Conservation (phyloP, 2,113 vertebrate genomes). For the Festucalex cinctus region DNA sequence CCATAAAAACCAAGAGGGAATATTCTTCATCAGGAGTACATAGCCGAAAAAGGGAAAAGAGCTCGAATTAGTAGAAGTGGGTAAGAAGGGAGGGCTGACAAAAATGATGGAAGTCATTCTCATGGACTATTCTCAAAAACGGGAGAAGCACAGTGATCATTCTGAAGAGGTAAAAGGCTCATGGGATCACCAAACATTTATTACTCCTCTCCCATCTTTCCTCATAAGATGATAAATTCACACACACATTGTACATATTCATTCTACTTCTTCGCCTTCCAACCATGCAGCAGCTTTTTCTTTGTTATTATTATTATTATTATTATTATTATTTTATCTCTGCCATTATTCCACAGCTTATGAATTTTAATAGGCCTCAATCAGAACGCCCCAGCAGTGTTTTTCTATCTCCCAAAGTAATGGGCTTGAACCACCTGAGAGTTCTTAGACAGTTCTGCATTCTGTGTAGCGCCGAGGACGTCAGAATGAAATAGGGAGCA, state of each 20-base stretch:
- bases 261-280: constrained; percentile 31
- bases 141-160: constrained; percentile 32
- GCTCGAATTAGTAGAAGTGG: constrained; percentile 10
- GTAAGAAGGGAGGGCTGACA: background rate
- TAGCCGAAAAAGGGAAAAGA: constrained; percentile 12
- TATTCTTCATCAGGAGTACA: constrained; percentile 25
- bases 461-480: constrained; percentile 37
- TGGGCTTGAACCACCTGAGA: constrained; percentile 73
- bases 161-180: constrained; percentile 30
- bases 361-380: constrained; percentile 75
- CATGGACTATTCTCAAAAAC: constrained; percentile 6
- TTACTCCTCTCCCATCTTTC: constrained; percentile 34
- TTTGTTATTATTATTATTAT: constrained; percentile 19
- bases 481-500: constrained; percentile 49
- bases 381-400: constrained; percentile 71
- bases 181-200: constrained; percentile 48
- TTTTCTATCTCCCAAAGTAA: constrained; percentile 75
- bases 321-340: constrained; percentile 48
- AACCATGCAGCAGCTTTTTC: constrained; percentile 23
- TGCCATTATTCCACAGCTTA: constrained; percentile 70
- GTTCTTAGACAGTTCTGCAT: constrained; percentile 57
- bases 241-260: constrained; percentile 32
- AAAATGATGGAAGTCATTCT: background rate
- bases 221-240: constrained; percentile 48
- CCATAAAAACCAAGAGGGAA: constrained; percentile 18